phyloP scores from a whole-genome alignment of 2,113 vertebrate species.

The Hemiprocne comata region DNA sequence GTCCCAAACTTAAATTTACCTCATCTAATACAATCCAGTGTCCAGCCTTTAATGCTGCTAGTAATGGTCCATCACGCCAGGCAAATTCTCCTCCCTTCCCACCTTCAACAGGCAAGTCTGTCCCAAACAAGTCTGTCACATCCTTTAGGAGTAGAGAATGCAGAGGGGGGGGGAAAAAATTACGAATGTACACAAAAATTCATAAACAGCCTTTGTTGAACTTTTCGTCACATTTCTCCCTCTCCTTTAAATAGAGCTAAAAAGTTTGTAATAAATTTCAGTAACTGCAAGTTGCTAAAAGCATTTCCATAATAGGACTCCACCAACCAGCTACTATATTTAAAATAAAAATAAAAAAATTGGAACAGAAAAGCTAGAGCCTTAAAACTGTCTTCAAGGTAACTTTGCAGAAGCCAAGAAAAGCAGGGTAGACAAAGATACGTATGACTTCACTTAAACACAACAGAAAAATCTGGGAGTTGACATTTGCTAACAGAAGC shows the following conservation, averaged over 20 bases:
- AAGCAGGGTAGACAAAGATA: background rate
- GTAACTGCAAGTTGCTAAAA: background rate
- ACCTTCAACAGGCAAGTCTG: slow-evolving; percentile 95
- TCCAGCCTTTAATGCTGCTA: slow-evolving; percentile 92
- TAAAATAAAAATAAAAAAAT: background rate
- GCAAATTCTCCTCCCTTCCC: slow-evolving; percentile 97
- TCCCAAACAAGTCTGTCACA: slow-evolving; percentile 95
- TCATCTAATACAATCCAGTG: slow-evolving; percentile 97
- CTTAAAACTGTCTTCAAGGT: background rate
- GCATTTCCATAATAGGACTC: background rate
- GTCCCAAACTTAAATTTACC: slow-evolving; percentile 70
- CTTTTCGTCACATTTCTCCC: background rate
- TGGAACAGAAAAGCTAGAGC: background rate
- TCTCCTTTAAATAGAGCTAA: background rate
- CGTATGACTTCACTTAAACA: background rate
- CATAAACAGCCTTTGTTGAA: background rate
- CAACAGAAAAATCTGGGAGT: background rate
- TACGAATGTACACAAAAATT: background rate
- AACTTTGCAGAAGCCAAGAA: background rate
- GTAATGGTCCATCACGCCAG: slow-evolving; percentile 92
- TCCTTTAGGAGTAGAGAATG: slow-evolving; percentile 77
- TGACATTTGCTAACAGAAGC: background rate
- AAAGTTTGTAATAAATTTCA: background rate
- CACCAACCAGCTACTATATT: background rate
- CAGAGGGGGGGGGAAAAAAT: background rate